These are phyloP conservation scores for Pachyramphus minor DNA, from an alignment of 2,113 vertebrate species.

Conservation along the genomic window DNA sequence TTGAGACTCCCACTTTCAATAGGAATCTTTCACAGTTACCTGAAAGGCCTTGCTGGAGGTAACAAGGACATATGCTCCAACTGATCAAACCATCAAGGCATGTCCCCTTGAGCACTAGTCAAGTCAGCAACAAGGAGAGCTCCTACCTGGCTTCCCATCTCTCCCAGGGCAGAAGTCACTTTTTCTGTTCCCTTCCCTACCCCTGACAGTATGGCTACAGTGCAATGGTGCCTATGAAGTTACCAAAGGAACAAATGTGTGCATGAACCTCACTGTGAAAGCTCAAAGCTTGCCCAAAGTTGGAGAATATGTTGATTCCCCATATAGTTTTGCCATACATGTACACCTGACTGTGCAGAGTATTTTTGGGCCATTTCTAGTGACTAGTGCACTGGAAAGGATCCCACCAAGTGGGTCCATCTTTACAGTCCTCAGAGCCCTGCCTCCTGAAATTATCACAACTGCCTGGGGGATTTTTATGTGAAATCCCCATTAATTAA, in stretches of 20 bases:
- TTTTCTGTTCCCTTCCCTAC: neutral
- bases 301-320: neutral
- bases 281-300: neutral
- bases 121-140: neutral
- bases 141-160: neutral
- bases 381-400: neutral
- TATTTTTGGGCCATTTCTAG: neutral
- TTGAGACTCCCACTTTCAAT: neutral
- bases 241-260: rapidly evolving
- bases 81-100: rapidly evolving
- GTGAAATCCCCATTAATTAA: neutral
- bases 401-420: neutral
- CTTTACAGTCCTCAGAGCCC: neutral
- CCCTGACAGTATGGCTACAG: too few species aligned
- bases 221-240: neutral
- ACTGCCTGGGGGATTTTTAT: neutral
- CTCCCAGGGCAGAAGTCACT: neutral
- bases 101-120: neutral
- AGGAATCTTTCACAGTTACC: neutral
- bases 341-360: rapidly evolving
- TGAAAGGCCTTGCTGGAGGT: neutral
- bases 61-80: neutral
- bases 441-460: neutral
- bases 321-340: rapidly evolving
- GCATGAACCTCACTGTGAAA: neutral